Conservation (phyloP, 2,797 vertebrate species). For the Anniella stebbinsi region DNA sequence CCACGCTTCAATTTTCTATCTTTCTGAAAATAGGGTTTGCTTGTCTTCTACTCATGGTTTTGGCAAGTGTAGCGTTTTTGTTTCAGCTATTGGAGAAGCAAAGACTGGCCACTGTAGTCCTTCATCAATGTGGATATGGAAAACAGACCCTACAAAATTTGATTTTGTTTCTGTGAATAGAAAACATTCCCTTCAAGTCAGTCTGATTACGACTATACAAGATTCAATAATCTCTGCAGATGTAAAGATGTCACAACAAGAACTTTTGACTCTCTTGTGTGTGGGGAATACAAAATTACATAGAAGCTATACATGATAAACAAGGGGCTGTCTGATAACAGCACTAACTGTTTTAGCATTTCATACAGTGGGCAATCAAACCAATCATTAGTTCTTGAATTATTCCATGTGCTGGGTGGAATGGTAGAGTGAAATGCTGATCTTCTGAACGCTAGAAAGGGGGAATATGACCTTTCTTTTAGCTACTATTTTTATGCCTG, state of each 20-base stretch:
- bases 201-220: background rate
- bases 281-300: background rate
- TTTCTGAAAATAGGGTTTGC: background rate
- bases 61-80: background rate
- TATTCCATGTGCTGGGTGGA: background rate
- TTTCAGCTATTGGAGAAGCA: background rate
- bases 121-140: background rate
- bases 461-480: background rate
- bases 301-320: too few species aligned
- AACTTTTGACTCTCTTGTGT: background rate
- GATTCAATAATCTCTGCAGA: background rate
- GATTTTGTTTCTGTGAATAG: background rate
- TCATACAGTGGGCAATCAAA: background rate
- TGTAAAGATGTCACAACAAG: background rate
- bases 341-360: background rate
- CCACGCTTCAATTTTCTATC: background rate
- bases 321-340: background rate
- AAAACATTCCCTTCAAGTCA: background rate
- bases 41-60: background rate
- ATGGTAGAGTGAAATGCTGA: background rate
- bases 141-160: background rate
- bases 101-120: background rate
- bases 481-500: constrained; percentile 15
- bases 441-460: background rate
- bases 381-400: background rate